These are phyloP conservation scores for Drosophila orena DNA, from an alignment of 1,140 invertebrate species.

Conservation along the genomic window DNA sequence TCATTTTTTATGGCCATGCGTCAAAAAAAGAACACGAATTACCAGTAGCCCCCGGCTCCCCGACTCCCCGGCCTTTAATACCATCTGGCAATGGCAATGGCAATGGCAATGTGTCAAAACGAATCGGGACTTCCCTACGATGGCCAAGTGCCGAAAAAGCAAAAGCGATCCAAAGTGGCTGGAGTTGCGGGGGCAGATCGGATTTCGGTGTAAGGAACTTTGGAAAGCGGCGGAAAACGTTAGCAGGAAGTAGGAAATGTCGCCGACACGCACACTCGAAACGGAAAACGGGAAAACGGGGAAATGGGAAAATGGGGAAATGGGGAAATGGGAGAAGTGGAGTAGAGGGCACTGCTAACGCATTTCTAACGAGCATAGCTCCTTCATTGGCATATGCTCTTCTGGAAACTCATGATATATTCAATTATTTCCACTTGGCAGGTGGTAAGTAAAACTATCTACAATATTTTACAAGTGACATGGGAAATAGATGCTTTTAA, in stretches of 20 bases:
- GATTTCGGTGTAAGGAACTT: constrained; percentile 34
- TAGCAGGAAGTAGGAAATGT: constrained; percentile 58
- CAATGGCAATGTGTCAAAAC: constrained; percentile 75
- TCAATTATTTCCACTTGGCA: background rate
- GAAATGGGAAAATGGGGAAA: constrained; percentile 3
- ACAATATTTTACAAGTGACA: too few species aligned
- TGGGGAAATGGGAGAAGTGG: background rate
- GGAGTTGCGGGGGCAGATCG: constrained; percentile 1
- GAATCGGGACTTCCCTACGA: constrained; percentile 49
- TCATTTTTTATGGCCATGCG: constrained; percentile 79
- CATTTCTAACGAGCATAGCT: constrained; percentile 70
- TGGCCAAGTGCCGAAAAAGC: background rate
- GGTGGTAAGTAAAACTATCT: too few species aligned
- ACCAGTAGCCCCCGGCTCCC: background rate
- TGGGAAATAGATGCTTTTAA: too few species aligned
- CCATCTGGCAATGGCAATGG: constrained; percentile 45
- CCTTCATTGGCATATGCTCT: background rate
- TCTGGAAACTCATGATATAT: background rate
- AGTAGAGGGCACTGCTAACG: constrained; percentile 52
- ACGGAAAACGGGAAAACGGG: background rate
- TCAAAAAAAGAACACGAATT: constrained; percentile 69
- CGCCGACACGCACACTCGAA: constrained; percentile 46
- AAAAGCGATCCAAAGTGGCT: background rate
- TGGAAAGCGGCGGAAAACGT: constrained; percentile 38
- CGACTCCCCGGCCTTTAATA: background rate